Percentiles rank a stretch among this genome's conserved stretches.
phyloP scores from a whole-genome alignment of 92 coral and sea anemone species.

The Pocillopora grandis region DNA sequence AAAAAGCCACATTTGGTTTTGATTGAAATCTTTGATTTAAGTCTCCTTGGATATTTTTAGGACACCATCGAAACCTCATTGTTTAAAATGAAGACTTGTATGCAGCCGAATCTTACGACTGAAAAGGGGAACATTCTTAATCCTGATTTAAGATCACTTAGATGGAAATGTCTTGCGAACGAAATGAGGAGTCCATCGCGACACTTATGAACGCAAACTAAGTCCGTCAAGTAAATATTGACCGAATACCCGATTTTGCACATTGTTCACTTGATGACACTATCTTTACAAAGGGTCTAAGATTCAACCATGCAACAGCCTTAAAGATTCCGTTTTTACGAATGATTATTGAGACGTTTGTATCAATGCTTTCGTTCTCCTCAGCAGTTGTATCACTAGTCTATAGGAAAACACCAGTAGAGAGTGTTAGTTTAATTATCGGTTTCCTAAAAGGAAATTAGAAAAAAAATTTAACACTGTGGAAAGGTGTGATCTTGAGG shows the following conservation, averaged over 20 bases:
- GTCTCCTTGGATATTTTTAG: neutral
- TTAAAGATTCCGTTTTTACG: too few relatives aligned
- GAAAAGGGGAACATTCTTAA: neutral
- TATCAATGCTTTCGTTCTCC: neutral
- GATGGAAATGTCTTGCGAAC: too few relatives aligned
- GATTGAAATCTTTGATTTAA: neutral
- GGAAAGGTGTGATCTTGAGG: conserved; percentile 12
- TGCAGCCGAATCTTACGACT: neutral
- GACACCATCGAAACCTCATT: neutral
- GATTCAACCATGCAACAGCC: too few relatives aligned
- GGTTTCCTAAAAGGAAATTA: conserved; percentile 18
- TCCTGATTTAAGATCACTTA: too few relatives aligned
- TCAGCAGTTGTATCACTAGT: neutral
- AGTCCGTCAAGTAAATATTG: too few relatives aligned
- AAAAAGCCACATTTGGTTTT: neutral
- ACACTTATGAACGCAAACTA: too few relatives aligned
- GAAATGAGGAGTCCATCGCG: too few relatives aligned
- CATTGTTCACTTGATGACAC: too few relatives aligned
- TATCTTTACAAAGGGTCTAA: too few relatives aligned
- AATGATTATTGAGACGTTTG: neutral
- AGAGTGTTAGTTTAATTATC: neutral
- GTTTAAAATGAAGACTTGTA: neutral
- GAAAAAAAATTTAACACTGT: neutral
- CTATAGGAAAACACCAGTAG: neutral
- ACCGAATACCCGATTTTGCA: too few relatives aligned